These are phyloP conservation scores for Mus caroli DNA, from an alignment of 2,797 vertebrate species.

Conservation along the genomic window DNA sequence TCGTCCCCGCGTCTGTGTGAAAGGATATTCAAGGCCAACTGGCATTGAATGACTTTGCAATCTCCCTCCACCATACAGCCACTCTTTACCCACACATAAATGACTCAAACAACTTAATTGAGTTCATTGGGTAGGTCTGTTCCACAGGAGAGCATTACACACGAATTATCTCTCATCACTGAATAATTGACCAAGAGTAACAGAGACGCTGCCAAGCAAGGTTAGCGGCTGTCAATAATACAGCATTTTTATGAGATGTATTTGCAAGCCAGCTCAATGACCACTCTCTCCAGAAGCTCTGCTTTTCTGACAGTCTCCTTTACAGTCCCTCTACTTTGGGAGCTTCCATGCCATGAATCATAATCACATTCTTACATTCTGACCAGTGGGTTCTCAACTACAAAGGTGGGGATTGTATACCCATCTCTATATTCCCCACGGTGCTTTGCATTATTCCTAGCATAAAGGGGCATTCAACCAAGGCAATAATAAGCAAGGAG, in stretches of 20 bases:
- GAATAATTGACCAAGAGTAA: constrained; percentile 61
- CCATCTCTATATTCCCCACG: neutral
- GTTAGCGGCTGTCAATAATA: neutral
- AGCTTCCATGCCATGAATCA: neutral
- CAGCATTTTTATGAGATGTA: neutral
- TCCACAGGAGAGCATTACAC: constrained; percentile 55
- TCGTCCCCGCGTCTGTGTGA: neutral
- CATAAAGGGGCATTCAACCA: neutral
- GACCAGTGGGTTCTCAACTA: neutral
- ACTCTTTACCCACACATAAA: neutral
- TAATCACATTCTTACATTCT: neutral
- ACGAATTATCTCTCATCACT: constrained; percentile 40
- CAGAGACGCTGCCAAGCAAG: neutral
- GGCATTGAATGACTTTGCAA: neutral
- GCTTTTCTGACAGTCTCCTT: neutral
- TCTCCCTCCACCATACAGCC: neutral
- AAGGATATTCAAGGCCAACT: neutral
- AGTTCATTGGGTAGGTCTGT: constrained; percentile 4
- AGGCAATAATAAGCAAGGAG: neutral
- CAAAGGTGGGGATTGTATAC: neutral
- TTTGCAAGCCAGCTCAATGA: neutral
- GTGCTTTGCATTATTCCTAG: neutral
- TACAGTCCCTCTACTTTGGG: neutral
- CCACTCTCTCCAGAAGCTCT: neutral
- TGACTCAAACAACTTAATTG: neutral